Conservation (phyloP, 2,113 vertebrate species). For the Zingel zingel region DNA sequence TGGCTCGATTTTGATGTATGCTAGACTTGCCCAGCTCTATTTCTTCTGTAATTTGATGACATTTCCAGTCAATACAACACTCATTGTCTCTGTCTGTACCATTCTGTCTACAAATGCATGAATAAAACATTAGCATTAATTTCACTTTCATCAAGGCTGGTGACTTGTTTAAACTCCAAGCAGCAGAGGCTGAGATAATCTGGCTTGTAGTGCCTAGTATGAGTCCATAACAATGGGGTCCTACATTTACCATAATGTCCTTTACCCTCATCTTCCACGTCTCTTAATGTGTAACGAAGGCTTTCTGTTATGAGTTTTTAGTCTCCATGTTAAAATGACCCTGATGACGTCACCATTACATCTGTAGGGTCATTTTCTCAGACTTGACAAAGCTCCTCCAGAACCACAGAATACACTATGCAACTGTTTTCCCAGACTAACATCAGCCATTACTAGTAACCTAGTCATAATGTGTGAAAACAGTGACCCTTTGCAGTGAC, state of each 20-base stretch:
- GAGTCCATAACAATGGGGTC: neutral
- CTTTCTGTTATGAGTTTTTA: neutral
- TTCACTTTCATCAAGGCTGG: too few relatives aligned
- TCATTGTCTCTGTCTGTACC: too few relatives aligned
- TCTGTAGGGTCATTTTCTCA: neutral
- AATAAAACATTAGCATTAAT: too few relatives aligned
- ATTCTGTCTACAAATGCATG: too few relatives aligned
- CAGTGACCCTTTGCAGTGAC: neutral
- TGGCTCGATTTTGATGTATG: too few relatives aligned
- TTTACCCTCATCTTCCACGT: neutral
- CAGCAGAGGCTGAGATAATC: neutral
- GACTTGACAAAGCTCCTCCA: too few relatives aligned
- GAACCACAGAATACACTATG: too few relatives aligned
- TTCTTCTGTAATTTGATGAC: too few relatives aligned
- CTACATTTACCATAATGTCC: neutral
- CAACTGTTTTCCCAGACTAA: neutral
- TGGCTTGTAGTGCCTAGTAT: neutral
- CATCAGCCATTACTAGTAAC: neutral
- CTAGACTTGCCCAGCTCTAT: too few relatives aligned
- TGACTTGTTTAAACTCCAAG: neutral
- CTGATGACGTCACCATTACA: neutral
- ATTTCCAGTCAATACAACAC: too few relatives aligned
- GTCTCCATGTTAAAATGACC: neutral
- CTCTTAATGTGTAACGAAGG: neutral
- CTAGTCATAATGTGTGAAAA: neutral